These are phyloP conservation scores for Protobothrops mucrosquamatus DNA, from an alignment of 2,113 vertebrate genomes.

Conservation along the genomic window DNA sequence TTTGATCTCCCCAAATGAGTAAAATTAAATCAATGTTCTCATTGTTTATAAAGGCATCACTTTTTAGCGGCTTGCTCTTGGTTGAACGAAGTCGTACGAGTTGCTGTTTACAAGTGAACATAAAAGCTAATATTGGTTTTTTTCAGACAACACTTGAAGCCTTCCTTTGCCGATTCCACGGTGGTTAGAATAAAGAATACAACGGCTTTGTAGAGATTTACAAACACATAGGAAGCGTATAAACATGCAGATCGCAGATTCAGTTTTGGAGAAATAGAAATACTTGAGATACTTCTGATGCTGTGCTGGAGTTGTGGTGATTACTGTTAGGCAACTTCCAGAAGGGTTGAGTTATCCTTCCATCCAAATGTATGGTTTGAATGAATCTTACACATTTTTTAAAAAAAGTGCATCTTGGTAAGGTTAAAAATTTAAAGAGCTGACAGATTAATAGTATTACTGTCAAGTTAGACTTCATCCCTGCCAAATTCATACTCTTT, in stretches of 20 bases:
- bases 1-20: not conserved
- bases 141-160: not conserved
- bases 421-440: not conserved
- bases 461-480: not conserved
- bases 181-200: not conserved
- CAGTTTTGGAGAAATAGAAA: not conserved
- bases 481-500: not conserved
- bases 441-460: not conserved
- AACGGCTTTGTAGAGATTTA: not conserved
- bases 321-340: too few relatives aligned
- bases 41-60: not conserved
- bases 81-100: not conserved
- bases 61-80: not conserved
- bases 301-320: not conserved
- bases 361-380: not conserved
- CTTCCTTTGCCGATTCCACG: not conserved
- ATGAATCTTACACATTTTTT: not conserved
- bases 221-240: not conserved
- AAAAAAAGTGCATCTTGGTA: not conserved
- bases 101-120: not conserved
- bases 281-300: not conserved
- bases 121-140: not conserved
- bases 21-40: not conserved
- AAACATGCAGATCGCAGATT: not conserved
- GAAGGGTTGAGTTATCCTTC: not conserved